Evolutionary conservation across 2,888 invertebrate species (phyloP).

Genomic region (Petrolisthes manimaculis): DNA sequence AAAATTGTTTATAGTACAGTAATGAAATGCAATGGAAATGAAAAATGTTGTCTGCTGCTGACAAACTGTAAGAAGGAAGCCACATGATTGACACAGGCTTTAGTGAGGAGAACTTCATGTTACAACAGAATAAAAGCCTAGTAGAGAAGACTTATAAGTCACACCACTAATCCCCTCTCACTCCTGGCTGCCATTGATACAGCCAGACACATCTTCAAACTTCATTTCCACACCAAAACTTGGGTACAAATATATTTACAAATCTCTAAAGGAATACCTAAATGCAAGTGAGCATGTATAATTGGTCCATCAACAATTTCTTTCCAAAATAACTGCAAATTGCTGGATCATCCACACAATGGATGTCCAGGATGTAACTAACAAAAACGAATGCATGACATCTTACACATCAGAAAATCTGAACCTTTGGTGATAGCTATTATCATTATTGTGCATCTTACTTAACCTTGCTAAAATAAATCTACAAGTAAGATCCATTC

Average conservation of each 20-base stretch:
- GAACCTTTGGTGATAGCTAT: slow-evolving; percentile 7
- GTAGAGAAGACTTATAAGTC: too few species aligned
- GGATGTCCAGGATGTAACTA: neutral
- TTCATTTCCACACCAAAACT: neutral
- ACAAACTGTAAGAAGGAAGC: too few species aligned
- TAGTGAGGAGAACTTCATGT: too few species aligned
- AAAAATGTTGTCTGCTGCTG: too few species aligned
- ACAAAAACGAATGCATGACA: neutral
- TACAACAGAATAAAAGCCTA: too few species aligned
- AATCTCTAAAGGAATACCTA: slow-evolving; percentile 27
- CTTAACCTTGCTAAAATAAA: neutral
- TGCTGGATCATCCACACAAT: slow-evolving; percentile 25
- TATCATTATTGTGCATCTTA: neutral
- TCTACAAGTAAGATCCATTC: too few species aligned
- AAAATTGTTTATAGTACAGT: too few species aligned
- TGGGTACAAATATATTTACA: slow-evolving; percentile 47
- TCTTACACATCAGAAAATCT: slow-evolving; percentile 41
- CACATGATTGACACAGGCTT: too few species aligned
- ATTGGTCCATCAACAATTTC: slow-evolving; percentile 48
- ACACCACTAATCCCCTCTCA: neutral
- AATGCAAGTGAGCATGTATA: slow-evolving; percentile 45
- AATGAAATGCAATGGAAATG: too few species aligned
- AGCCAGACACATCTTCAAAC: neutral
- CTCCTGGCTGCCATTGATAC: neutral
- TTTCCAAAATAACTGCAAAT: slow-evolving; percentile 36